Base-by-base conservation (phyloP, 2,113 vertebrate species). In the Platichthys stellatus region DNA sequence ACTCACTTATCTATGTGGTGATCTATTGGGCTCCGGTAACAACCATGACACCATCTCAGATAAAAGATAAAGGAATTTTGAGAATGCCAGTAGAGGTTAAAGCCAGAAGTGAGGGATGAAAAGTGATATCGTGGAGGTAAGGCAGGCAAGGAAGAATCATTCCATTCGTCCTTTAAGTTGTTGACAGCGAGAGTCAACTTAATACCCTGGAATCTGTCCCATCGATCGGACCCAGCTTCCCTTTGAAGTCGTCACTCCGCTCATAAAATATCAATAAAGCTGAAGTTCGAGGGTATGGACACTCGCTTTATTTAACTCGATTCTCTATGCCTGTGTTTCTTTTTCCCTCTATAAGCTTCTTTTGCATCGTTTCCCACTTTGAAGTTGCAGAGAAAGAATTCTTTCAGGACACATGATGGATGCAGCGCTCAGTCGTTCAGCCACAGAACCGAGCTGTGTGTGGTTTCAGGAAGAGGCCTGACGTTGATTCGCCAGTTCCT, bases 21-120 rank as follows among this genome's bases (percentile, higher is more conserved):
- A 83, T 81, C 85, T 59, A 83, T 83, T 80, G 76, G 73, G 79
- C 18, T 75, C 15, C 23, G 61, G 65, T 85, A 80, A 80, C 78
- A 81, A 81, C 61, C 51, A 59, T 78, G 69, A 81, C 74, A 76
- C 76, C 15, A 26, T 60, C 76, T 72, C 60, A 81, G 69, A 91
- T 89, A 76, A 90, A 84, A 72, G 77, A 91, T 89, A 78, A 90
- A 82, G 69, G 77, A 58, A 70, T 84, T 74, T 78, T 49, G 17
- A 71, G 72, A 74, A 75, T 63, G 75, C 83, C 57, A 65, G 38
- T 31, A 11, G 45, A 67, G 69, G 63, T 63, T 73, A 60, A 64
- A 69, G 59, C 14, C 40, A 58, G 28, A 23, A 3, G 51, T 17
- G 21, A 58, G 60, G 18, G 67, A 53, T 73, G 54, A 72, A 80